Conservation (phyloP, 2,797 vertebrate genomes). For the Trachurus trachurus region DNA sequence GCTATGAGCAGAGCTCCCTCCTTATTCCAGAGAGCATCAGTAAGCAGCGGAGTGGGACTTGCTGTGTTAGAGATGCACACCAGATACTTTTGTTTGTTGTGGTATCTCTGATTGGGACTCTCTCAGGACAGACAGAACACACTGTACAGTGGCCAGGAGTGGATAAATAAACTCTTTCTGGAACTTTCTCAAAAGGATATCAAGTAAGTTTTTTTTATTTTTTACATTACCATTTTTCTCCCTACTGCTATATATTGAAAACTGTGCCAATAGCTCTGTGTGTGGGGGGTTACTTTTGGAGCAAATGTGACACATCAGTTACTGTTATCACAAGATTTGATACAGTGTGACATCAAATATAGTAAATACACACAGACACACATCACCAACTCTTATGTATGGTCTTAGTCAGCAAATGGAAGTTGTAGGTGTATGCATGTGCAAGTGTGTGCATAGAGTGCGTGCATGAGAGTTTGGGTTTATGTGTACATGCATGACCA, state of each 20-base stretch:
- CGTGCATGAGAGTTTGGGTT: constrained; percentile 10
- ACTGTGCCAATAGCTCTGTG: constrained; percentile 18
- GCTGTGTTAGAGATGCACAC: constrained; percentile 70
- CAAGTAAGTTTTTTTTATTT: constrained; percentile 69
- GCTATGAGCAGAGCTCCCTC: constrained; percentile 78
- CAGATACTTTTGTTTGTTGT: constrained; percentile 75
- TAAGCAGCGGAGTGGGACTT: constrained; percentile 70
- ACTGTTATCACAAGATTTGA: not conserved
- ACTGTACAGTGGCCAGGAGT: constrained; percentile 11
- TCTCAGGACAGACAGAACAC: constrained; percentile 33
- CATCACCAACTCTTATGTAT: not conserved
- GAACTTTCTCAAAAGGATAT: constrained; percentile 57
- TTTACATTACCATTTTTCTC: constrained; percentile 2
- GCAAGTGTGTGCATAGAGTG: constrained; percentile 19
- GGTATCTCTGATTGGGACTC: constrained; percentile 50
- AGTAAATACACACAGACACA: constrained; percentile 3
- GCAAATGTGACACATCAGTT: constrained; percentile 11
- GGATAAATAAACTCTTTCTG: constrained; percentile 49
- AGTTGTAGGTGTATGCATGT: constrained; percentile 25
- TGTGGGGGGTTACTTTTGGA: constrained; percentile 8
- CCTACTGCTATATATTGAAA: constrained; percentile 4
- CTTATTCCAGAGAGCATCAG: constrained; percentile 80
- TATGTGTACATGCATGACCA: not conserved
- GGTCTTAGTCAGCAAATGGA: constrained; percentile 20
- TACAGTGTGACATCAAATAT: not conserved